Base-by-base conservation (phyloP, 2,797 vertebrate species). In the Vireo griseus region DNA sequence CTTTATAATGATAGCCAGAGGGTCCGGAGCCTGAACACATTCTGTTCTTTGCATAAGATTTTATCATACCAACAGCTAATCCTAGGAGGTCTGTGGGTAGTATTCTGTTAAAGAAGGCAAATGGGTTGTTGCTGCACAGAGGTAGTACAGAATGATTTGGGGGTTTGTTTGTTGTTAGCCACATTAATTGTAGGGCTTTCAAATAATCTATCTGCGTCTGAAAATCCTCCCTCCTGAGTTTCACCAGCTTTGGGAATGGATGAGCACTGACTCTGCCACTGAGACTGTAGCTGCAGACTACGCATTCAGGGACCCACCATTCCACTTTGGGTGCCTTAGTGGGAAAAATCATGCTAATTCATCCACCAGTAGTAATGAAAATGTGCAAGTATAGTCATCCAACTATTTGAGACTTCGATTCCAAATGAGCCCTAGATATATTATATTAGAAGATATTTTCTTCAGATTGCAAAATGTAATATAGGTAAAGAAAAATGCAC, bases 301-400 rank as follows among this genome's bases (percentile, higher is more conserved):
- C 0, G 0, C 0, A 0, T 0, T 0, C 6, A 2, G 54, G 20
- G 47, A 50, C 45, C 48, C 3, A 1, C 28, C 33, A 2, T 59
- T 54, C n/a, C 16, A 1, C 42, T 39, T 45, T 9, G 39, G 59
- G 17, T 4, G 4, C 21, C 67, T 29, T 2, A 25, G n/a, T 19
- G 20, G 22, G 52, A 45, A 52, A 72, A 52, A 28, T 13, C 0
- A 0, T 45, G 15, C 2, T 37, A 54, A 18, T 67, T 54, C 29
- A 31, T 35, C 77, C 40, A 12, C 37, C 37, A 33, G 19, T n/a
- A 26, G 31, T 35, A 24, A 20, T 4, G 2, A 39, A 71, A 58
- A 76, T 40, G 7, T 37, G 14, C 29, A 67, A 47, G 6, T 8
- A 5, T 4, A 37, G 20, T 25, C 50, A 51, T 16, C 18, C 44